phyloP scores from a whole-genome alignment of 2,113 vertebrate species.

The Vulpes lagopus region DNA sequence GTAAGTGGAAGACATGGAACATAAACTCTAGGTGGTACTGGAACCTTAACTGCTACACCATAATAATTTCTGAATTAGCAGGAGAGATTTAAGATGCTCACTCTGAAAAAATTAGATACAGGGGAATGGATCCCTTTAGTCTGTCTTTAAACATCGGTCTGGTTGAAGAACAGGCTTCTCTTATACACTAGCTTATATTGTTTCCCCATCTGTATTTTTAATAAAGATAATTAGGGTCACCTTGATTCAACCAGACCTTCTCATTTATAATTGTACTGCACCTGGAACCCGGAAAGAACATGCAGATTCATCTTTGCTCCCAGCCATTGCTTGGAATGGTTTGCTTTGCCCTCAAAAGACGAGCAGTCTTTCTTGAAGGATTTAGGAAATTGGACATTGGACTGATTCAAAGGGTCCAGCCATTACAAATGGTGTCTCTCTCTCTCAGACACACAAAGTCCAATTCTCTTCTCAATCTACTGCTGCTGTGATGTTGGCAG shows the following conservation, averaged over 20 bases:
- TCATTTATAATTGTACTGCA: constrained; percentile 74
- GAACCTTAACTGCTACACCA: not conserved
- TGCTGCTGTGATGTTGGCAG: not conserved
- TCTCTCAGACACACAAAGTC: not conserved
- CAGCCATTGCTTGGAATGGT: not conserved
- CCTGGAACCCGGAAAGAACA: constrained; percentile 67
- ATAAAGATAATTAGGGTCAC: constrained; percentile 80
- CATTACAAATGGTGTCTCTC: not conserved
- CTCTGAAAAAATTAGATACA: not conserved
- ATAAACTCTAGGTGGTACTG: not conserved
- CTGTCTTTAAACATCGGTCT: constrained; percentile 58
- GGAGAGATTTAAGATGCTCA: constrained; percentile 7
- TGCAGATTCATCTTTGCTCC: constrained; percentile 39
- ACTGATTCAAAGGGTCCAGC: not conserved
- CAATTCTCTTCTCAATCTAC: not conserved
- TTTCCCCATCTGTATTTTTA: constrained; percentile 68
- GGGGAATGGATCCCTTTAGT: not conserved
- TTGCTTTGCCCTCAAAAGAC: constrained; percentile 44
- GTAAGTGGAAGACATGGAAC: not conserved
- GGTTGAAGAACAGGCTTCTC: constrained; percentile 62
- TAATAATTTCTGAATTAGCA: constrained; percentile 20
- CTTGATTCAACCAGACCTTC: constrained; percentile 61
- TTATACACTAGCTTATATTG: constrained; percentile 20
- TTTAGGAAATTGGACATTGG: not conserved
- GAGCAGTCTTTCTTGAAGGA: constrained; percentile 54